Percentiles rank a stretch among this genome's conserved stretches.
Conservation (phyloP, 2,797 vertebrate species). For the Phoxinus dragarum region DNA sequence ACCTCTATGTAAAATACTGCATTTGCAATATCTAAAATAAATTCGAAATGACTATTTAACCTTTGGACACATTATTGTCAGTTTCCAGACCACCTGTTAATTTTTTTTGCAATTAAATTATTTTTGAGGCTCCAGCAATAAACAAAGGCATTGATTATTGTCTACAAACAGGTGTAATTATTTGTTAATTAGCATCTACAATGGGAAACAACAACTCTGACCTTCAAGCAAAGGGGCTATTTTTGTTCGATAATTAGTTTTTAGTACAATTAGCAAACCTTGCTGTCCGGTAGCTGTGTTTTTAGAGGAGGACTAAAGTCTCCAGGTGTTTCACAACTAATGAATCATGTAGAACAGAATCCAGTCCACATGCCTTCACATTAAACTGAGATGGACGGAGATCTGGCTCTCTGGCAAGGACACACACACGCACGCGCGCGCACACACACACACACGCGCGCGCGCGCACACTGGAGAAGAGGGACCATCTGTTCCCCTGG, state of each 20-base stretch:
- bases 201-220: conserved; percentile 14
- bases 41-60: neutral
- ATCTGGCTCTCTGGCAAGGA: conserved; percentile 24
- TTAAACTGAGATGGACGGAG: neutral
- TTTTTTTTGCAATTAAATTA: neutral
- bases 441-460: too few relatives aligned
- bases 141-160: conserved; percentile 15
- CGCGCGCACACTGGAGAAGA: conserved; percentile 39
- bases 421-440: neutral
- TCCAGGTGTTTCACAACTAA: conserved; percentile 28
- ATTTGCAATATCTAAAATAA: neutral
- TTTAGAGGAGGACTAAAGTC: conserved; percentile 7
- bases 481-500: conserved; percentile 57
- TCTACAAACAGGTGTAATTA: conserved; percentile 6
- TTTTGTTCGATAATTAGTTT: conserved; percentile 27
- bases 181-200: conserved; percentile 29
- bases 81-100: neutral
- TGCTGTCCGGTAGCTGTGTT: neutral
- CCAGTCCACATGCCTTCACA: conserved; percentile 29
- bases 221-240: conserved; percentile 8
- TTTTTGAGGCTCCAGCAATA: conserved; percentile 1
- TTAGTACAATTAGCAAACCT: conserved; percentile 9
- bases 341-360: conserved; percentile 5
- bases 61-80: neutral
- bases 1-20: neutral